Evolutionary conservation across 2,888 invertebrate genomes (phyloP).

Genomic region (Electrophaes corylata): DNA sequence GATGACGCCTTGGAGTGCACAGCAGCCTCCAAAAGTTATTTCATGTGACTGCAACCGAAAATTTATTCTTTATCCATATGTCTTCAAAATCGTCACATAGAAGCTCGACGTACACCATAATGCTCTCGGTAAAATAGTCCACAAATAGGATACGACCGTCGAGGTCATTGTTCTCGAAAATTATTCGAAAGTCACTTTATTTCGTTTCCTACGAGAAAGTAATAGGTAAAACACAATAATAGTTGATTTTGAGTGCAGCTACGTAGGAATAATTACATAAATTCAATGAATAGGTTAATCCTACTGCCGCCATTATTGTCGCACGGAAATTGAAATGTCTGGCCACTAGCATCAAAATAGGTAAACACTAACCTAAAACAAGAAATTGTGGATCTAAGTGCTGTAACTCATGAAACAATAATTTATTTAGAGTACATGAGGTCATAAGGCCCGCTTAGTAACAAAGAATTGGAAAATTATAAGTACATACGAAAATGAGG

Average conservation of each 20-base stretch:
- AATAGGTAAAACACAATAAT: constrained; percentile 63
- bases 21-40: constrained; percentile 76
- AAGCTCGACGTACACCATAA: constrained; percentile 65
- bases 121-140: constrained; percentile 76
- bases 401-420: constrained; percentile 31
- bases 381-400: constrained; percentile 29
- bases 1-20: constrained; percentile 78
- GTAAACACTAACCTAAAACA: constrained; percentile 76
- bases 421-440: constrained; percentile 39
- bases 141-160: constrained; percentile 75
- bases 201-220: constrained; percentile 69
- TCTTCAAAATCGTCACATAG: constrained; percentile 63
- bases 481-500: constrained; percentile 75
- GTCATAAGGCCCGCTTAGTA: constrained; percentile 60
- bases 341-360: constrained; percentile 77
- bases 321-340: constrained; percentile 81
- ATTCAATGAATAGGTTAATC: constrained; percentile 79
- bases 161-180: constrained; percentile 80
- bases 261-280: constrained; percentile 55
- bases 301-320: constrained; percentile 83
- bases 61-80: constrained; percentile 71
- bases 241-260: constrained; percentile 48
- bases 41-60: constrained; percentile 82
- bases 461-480: constrained; percentile 68
- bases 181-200: constrained; percentile 67